These are phyloP conservation scores for Eulemur rubriventer DNA, from an alignment of 2,797 vertebrate species.

Conservation along the genomic window DNA sequence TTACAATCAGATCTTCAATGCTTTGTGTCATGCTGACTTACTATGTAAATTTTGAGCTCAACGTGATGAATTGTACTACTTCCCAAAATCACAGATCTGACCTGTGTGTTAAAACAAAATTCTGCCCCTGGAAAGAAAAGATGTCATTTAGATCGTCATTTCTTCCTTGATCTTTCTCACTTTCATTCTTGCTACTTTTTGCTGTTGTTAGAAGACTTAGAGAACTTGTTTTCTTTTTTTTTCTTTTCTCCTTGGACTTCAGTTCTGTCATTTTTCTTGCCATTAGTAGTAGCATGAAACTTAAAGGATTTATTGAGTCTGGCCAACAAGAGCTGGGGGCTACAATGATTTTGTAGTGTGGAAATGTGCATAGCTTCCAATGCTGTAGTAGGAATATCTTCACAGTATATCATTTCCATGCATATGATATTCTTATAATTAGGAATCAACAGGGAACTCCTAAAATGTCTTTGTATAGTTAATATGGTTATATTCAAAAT, in stretches of 20 bases:
- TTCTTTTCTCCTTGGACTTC: background rate
- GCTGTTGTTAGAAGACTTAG: background rate
- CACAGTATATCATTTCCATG: background rate
- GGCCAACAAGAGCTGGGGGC: background rate
- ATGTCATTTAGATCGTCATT: background rate
- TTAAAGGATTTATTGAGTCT: background rate
- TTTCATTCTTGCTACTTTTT: background rate
- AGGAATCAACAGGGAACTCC: background rate
- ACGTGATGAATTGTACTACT: background rate
- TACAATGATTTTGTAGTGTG: background rate
- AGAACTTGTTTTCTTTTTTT: background rate
- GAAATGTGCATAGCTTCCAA: background rate
- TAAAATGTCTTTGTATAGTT: background rate
- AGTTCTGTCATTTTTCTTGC: background rate
- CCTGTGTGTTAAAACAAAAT: background rate
- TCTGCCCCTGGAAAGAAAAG: background rate
- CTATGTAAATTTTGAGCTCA: background rate
- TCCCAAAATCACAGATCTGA: background rate
- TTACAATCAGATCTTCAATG: background rate
- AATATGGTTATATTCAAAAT: background rate
- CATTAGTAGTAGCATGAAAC: background rate
- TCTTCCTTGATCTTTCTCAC: background rate
- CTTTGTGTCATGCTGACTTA: background rate
- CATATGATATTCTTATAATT: background rate
- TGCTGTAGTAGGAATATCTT: background rate